A percentile compares a stretch with the other conserved stretches of the same genome.
phyloP scores from a whole-genome alignment of 2,888 invertebrate genomes.

The Diploptera punctata region DNA sequence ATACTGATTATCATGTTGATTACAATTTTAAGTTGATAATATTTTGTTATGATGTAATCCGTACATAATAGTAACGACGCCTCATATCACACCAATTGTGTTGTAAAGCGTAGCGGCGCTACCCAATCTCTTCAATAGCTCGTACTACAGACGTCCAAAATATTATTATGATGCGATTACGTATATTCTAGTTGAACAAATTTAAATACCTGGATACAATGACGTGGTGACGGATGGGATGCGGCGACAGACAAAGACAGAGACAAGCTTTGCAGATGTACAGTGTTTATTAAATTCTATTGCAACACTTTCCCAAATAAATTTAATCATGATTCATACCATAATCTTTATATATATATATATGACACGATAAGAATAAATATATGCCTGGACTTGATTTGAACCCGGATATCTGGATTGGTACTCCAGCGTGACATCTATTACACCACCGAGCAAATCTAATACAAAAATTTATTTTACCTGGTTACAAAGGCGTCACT shows the following conservation, averaged over 20 bases:
- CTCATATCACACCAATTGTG: conserved; percentile 14
- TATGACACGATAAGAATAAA: no score
- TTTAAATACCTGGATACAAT: conserved; percentile 30
- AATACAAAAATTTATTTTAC: no score
- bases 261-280: conserved; percentile 7
- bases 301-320: neutral
- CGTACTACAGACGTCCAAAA: conserved; percentile 24
- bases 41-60: conserved; percentile 5
- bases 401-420: no score
- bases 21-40: conserved; percentile 8
- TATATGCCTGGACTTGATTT: no score
- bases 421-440: no score
- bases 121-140: conserved; percentile 10
- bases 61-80: conserved; percentile 5
- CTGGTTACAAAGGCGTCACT: no score
- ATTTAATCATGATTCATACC: no score
- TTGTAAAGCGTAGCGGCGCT: neutral
- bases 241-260: conserved; percentile 12
- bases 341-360: no score
- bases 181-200: conserved; percentile 38
- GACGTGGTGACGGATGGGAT: neutral
- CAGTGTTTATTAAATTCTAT: neutral
- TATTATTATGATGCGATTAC: conserved; percentile 42
- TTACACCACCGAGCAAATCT: no score
- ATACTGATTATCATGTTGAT: conserved; percentile 14